Evolutionary conservation across 2,797 vertebrate species (phyloP), one percentile per base, ranked within the genome.

Genomic region (Neostethus bicornis): DNA sequence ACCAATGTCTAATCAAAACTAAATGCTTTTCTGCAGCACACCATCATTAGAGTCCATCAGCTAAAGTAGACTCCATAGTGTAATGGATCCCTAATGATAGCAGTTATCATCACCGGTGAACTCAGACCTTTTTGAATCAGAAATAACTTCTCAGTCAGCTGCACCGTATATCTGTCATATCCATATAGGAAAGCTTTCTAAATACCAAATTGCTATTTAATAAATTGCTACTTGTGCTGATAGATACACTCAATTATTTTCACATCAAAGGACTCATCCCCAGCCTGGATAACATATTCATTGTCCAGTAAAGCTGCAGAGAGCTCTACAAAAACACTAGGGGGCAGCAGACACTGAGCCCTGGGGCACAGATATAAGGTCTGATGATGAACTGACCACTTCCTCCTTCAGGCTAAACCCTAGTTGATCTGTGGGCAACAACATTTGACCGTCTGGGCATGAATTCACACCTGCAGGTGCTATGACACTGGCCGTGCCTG

Each of bases 341-440:
- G 79, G 85, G 89, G 89, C 87, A 85, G 85, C 87, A 89, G 75
- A 86, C 67, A 71, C 83, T 85, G 86, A 66, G 73, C 53, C 70
- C 81, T 69, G 66, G 50, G 68, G 75, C 47, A 12, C 41, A 37
- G 60, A 59, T 63, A 54, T 34, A 72, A 67, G 56, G 39, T 56
- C 39, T 55, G 51, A 52, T 73, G 69, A 74, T 69, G 53, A 65
- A 64, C 25, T 21, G 6, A 41, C 45, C 32, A 39, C 28, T 14
- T 17, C 48, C 9, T 25, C 11, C 28, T 8, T 19, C 51, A 46
- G 17, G 12, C 58, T 68, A 34, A 37, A 53, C 55, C 53, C 48
- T 46, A 52, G 64, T 66, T 64, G 64, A 67, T 69, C 56, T 70
- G 76, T 19, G 45, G 47, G 66, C 59, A 80, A 74, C 75, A 79